Evolutionary conservation across 1,140 invertebrate species (phyloP).

Genomic region (Argopecten irradians): DNA sequence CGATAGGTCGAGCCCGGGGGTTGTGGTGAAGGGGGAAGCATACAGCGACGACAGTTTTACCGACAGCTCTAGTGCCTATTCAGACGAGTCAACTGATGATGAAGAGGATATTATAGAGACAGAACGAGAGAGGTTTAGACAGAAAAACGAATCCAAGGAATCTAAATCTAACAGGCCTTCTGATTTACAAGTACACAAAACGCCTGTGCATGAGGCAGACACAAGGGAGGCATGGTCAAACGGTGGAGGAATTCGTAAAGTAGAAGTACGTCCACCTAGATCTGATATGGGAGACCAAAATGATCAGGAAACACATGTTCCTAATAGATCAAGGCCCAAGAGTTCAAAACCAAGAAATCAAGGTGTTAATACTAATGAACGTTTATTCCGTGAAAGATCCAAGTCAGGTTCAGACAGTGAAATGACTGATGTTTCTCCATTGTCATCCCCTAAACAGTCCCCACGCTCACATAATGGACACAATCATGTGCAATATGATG

Average conservation of each 20-base stretch:
- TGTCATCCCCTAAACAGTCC: slow-evolving; percentile 62
- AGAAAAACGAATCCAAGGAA: slow-evolving; percentile 20
- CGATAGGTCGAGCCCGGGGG: neutral
- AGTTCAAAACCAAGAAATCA: slow-evolving; percentile 53
- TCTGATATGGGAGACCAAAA: neutral
- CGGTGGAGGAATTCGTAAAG: neutral
- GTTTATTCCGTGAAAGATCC: slow-evolving; percentile 27
- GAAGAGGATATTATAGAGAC: slow-evolving; percentile 40
- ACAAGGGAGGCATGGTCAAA: slow-evolving; percentile 27
- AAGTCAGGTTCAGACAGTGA: slow-evolving; percentile 69
- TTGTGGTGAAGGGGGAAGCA: slow-evolving; percentile 10
- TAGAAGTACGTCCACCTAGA: neutral
- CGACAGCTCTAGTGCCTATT: slow-evolving; percentile 61
- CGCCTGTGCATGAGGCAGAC: slow-evolving; percentile 1
- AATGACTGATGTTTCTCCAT: slow-evolving; percentile 75
- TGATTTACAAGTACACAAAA: slow-evolving; percentile 29
- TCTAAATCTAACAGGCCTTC: slow-evolving; percentile 36
- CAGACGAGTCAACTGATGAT: slow-evolving; percentile 54
- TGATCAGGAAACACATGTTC: neutral
- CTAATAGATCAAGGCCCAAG: slow-evolving; percentile 28
- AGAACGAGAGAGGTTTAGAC: slow-evolving; percentile 35
- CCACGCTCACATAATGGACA: slow-evolving; percentile 13
- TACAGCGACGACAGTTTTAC: slow-evolving; percentile 27
- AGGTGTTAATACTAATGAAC: neutral
- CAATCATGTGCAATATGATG: slow-evolving; percentile 52